A percentile compares a stretch with the other conserved stretches of the same genome.
Conservation (phyloP, 2,113 vertebrate species). For the Lanius ludovicianus region DNA sequence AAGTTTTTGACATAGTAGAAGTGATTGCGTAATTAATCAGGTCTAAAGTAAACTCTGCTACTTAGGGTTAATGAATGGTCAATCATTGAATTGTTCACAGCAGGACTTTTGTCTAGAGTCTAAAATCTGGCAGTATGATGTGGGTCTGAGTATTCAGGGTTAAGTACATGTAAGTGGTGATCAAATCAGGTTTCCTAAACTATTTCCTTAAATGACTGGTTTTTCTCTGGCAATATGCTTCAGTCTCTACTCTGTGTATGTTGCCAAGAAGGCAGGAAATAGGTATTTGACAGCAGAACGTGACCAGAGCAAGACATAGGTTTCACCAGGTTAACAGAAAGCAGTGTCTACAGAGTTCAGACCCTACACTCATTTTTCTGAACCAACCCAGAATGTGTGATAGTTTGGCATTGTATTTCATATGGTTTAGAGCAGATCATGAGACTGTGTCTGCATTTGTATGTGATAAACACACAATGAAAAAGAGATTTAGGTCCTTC, state of each 20-base stretch:
- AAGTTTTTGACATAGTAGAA: not conserved
- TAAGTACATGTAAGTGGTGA: not conserved
- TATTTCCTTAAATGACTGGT: not conserved
- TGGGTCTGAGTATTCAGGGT: not conserved
- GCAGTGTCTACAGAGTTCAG: not conserved
- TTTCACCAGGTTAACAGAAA: not conserved
- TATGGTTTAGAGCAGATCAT: not conserved
- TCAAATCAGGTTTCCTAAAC: not conserved
- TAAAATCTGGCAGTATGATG: not conserved
- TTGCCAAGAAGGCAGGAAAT: not conserved
- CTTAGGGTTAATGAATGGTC: not conserved
- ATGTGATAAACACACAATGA: not conserved
- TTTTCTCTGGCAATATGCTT: not conserved
- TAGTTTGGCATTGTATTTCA: not conserved
- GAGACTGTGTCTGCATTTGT: accelerated
- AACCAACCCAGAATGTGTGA: not conserved
- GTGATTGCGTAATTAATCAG: not conserved
- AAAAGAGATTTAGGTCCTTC: not conserved
- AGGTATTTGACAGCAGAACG: not conserved
- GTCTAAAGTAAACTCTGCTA: not conserved
- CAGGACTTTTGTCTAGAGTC: not conserved
- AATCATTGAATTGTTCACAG: not conserved
- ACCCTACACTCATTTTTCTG: not conserved
- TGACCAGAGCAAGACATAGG: not conserved
- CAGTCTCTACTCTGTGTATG: not conserved